Conservation (phyloP, 2,888 invertebrate genomes). For the Dioctria rufipes region DNA sequence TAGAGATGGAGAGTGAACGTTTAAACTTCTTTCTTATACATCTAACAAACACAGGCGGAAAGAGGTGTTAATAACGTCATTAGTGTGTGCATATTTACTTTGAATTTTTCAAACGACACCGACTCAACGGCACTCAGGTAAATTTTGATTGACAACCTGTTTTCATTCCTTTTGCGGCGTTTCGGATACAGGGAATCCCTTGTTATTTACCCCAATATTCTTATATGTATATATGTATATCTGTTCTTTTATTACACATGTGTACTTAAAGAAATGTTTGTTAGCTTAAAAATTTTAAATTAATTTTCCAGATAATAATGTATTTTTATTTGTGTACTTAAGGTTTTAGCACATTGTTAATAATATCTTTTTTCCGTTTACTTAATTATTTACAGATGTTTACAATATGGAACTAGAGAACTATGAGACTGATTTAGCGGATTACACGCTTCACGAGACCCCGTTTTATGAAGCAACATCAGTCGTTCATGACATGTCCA, state of each 20-base stretch:
- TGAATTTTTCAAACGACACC: slow-evolving; percentile 41
- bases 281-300: background rate
- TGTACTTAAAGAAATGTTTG: slow-evolving; percentile 12
- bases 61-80: slow-evolving; percentile 50
- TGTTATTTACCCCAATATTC: background rate
- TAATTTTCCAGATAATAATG: background rate
- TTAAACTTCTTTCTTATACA: background rate
- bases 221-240: background rate
- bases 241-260: no score
- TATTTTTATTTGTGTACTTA: background rate
- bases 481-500: slow-evolving; percentile 56
- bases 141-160: slow-evolving; percentile 42
- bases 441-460: slow-evolving; percentile 61
- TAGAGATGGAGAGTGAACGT: background rate
- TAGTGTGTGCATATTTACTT: slow-evolving; percentile 47
- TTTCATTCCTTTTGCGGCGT: slow-evolving; percentile 17
- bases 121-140: slow-evolving; percentile 13
- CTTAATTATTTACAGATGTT: slow-evolving; percentile 49
- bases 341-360: slow-evolving; percentile 4
- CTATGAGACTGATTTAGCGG: slow-evolving; percentile 61
- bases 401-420: slow-evolving; percentile 61
- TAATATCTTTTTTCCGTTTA: background rate
- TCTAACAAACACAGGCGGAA: slow-evolving; percentile 14
- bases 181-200: background rate
- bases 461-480: slow-evolving; percentile 60